These are phyloP conservation scores for Pogonophryne albipinna DNA, from an alignment of 2,797 vertebrate genomes.

Conservation along the genomic window DNA sequence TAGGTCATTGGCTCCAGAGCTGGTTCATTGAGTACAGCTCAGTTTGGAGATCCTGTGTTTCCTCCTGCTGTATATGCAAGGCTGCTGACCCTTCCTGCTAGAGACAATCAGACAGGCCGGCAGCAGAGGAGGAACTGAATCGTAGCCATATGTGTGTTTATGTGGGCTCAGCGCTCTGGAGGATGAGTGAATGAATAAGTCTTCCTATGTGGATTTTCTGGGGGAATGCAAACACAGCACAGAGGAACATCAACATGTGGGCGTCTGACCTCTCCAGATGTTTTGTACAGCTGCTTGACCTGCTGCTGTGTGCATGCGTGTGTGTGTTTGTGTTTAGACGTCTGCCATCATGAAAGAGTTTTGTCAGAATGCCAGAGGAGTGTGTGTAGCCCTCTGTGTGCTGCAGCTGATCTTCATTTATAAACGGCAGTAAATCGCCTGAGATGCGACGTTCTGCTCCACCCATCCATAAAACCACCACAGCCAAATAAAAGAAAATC, in stretches of 20 bases:
- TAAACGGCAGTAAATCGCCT: slow-evolving; percentile 49
- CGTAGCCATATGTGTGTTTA: slow-evolving; percentile 41
- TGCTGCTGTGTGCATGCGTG: slow-evolving; percentile 28
- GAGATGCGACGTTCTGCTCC: slow-evolving; percentile 20
- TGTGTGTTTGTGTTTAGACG: slow-evolving; percentile 43
- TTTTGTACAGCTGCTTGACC: slow-evolving; percentile 77
- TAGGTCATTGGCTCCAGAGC: slow-evolving; percentile 53
- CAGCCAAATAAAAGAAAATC: slow-evolving; percentile 6
- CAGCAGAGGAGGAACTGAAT: slow-evolving; percentile 39
- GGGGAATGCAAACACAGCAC: slow-evolving; percentile 58
- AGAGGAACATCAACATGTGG: slow-evolving; percentile 51
- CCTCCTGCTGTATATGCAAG: slow-evolving; percentile 53
- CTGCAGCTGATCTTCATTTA: slow-evolving; percentile 45
- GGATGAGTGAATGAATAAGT: slow-evolving; percentile 55
- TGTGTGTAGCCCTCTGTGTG: slow-evolving; percentile 1
- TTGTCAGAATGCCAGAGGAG: slow-evolving; percentile 28
- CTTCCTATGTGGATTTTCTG: slow-evolving; percentile 54
- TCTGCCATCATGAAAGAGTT: slow-evolving; percentile 34
- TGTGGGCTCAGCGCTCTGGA: slow-evolving; percentile 50
- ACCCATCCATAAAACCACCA: slow-evolving; percentile 9
- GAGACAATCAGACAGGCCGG: slow-evolving; percentile 33
- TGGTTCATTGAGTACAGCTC: slow-evolving; percentile 70
- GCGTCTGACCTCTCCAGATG: slow-evolving; percentile 74
- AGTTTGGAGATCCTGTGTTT: slow-evolving; percentile 56
- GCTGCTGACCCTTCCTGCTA: slow-evolving; percentile 65